These are phyloP conservation scores for Malacosoma neustria DNA, from an alignment of 2,888 invertebrate genomes.

Conservation along the genomic window DNA sequence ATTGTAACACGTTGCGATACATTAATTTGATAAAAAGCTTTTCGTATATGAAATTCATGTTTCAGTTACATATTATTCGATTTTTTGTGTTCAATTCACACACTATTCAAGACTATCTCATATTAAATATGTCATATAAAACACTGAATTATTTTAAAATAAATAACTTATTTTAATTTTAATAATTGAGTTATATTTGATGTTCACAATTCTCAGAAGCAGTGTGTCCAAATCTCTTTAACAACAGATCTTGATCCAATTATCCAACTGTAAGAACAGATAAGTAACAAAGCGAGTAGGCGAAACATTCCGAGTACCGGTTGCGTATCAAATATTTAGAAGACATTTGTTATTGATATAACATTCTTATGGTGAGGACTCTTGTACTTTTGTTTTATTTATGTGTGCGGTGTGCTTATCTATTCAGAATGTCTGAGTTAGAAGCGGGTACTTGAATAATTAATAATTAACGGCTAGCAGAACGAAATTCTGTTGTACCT, in stretches of 20 bases:
- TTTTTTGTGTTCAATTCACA: too few relatives aligned
- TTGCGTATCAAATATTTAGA: slow-evolving; percentile 36
- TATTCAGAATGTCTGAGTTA: neutral
- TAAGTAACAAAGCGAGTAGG: slow-evolving; percentile 40
- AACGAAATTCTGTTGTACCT: too few relatives aligned
- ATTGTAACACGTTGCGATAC: too few relatives aligned
- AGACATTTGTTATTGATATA: slow-evolving; percentile 20
- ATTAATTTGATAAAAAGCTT: too few relatives aligned
- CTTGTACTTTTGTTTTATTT: neutral
- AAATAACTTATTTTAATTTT: too few relatives aligned
- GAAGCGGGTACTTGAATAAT: neutral
- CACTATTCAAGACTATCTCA: too few relatives aligned
- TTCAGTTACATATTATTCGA: neutral
- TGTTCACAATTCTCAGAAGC: slow-evolving; percentile 4
- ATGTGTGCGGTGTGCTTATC: neutral
- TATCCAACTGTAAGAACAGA: slow-evolving; percentile 43
- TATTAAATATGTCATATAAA: too few relatives aligned
- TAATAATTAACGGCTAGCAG: neutral
- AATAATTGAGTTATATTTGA: too few relatives aligned
- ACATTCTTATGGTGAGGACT: neutral
- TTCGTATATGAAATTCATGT: neutral
- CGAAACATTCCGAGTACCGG: slow-evolving; percentile 26
- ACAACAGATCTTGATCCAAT: slow-evolving; percentile 54
- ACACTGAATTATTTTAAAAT: too few relatives aligned
- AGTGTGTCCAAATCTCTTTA: slow-evolving; percentile 25